Conservation (phyloP, 2,113 vertebrate genomes). For the Ardeotis arabs region DNA sequence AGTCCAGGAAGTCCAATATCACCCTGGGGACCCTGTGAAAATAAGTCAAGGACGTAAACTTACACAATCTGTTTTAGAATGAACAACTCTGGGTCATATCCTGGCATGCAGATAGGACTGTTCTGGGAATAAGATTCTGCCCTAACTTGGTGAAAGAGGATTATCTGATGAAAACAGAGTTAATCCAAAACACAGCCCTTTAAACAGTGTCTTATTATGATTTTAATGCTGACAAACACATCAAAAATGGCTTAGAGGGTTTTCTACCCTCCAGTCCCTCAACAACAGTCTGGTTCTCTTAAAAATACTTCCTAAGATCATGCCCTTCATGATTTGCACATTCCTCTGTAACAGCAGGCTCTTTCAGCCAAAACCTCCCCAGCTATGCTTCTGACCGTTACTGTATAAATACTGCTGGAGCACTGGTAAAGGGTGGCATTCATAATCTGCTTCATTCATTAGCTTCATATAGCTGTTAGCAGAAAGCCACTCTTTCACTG, state of each 20-base stretch:
- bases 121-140: too few relatives aligned
- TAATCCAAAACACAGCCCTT: background rate
- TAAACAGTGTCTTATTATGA: background rate
- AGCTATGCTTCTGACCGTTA: conserved; percentile 60
- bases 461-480: background rate
- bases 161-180: background rate
- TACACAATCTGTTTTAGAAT: background rate
- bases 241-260: background rate
- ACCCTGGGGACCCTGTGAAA: conserved; percentile 87
- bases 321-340: conserved; percentile 54
- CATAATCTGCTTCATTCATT: conserved; percentile 23
- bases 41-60: conserved; percentile 34
- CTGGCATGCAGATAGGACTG: background rate
- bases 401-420: conserved; percentile 81
- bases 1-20: conserved; percentile 90
- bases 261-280: background rate
- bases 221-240: background rate
- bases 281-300: background rate
- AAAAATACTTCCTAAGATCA: conserved; percentile 45
- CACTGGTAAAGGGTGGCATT: conserved; percentile 75
- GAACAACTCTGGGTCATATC: background rate
- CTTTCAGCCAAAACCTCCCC: conserved; percentile 79
- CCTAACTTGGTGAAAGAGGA: background rate
- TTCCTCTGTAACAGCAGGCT: conserved; percentile 81
- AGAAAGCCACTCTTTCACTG: conserved; percentile 19